Percentiles rank a stretch among this genome's conserved stretches.
Evolutionary conservation across 2,113 vertebrate genomes (phyloP).

Genomic region (Helogale parvula): DNA sequence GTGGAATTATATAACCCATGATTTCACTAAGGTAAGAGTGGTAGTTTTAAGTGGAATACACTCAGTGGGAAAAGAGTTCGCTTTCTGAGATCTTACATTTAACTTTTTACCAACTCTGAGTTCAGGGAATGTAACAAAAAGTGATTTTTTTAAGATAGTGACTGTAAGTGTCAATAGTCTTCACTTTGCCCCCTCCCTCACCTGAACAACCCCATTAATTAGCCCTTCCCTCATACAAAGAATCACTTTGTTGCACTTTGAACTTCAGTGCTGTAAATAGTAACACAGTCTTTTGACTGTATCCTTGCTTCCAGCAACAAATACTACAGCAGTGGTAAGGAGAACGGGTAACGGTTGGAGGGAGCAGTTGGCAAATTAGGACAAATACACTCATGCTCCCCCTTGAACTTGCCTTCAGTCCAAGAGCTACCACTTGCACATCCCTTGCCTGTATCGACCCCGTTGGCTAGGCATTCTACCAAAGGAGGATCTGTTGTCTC

Average conservation of each 20-base stretch:
- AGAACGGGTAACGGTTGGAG: neutral
- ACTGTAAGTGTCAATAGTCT: neutral
- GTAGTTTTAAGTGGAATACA: neutral
- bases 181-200: neutral
- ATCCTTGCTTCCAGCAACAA: neutral
- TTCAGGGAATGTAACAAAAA: neutral
- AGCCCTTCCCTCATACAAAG: neutral
- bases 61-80: neutral
- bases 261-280: neutral
- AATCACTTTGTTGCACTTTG: neutral
- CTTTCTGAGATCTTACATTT: neutral
- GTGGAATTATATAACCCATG: neutral
- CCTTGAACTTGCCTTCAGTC: neutral
- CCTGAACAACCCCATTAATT: neutral
- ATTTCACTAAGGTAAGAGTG: conserved; percentile 21
- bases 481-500: neutral
- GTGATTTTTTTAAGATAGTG: no score
- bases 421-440: accelerated
- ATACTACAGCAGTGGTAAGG: neutral
- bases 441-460: neutral
- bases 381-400: accelerated
- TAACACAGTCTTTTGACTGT: neutral
- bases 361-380: neutral
- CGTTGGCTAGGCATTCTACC: neutral
- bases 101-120: neutral